phyloP scores from a whole-genome alignment of 2,888 invertebrate species.

The Crossocerus cetratus region DNA sequence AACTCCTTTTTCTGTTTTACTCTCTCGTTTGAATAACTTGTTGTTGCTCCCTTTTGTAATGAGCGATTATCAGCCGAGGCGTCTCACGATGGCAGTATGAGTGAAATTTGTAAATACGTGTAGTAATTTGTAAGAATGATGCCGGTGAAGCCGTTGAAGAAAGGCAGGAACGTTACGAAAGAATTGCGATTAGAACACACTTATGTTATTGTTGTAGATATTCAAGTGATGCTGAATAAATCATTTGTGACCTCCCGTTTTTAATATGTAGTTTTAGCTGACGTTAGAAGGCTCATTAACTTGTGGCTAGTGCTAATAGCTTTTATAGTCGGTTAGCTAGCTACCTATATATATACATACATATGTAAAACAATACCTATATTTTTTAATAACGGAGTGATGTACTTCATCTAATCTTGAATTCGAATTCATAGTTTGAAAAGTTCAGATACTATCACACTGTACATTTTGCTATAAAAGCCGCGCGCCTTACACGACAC shows the following conservation, averaged over 20 bases:
- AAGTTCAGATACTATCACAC: constrained; percentile 15
- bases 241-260: constrained; percentile 29
- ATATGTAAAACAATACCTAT: constrained; percentile 28
- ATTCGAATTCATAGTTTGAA: constrained; percentile 39
- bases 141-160: constrained; percentile 25
- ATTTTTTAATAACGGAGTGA: constrained; percentile 43
- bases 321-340: constrained; percentile 31
- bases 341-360: constrained; percentile 17
- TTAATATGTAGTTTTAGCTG: constrained; percentile 29
- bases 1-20: constrained; percentile 15
- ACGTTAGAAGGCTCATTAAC: constrained; percentile 29
- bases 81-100: constrained; percentile 19
- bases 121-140: constrained; percentile 47
- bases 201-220: constrained; percentile 45
- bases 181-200: constrained; percentile 17
- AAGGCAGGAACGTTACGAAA: background rate
- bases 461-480: constrained; percentile 25
- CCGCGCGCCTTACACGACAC: constrained; percentile 9
- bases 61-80: constrained; percentile 18
- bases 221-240: constrained; percentile 41
- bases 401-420: constrained; percentile 19
- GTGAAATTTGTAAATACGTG: constrained; percentile 53
- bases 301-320: constrained; percentile 30
- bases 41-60: constrained; percentile 1
- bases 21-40: constrained; percentile 20